Percentiles rank a stretch among this genome's conserved stretches.
These are phyloP conservation scores for Tenthredo distinguenda DNA, from an alignment of 2,888 invertebrate species.

Conservation along the genomic window DNA sequence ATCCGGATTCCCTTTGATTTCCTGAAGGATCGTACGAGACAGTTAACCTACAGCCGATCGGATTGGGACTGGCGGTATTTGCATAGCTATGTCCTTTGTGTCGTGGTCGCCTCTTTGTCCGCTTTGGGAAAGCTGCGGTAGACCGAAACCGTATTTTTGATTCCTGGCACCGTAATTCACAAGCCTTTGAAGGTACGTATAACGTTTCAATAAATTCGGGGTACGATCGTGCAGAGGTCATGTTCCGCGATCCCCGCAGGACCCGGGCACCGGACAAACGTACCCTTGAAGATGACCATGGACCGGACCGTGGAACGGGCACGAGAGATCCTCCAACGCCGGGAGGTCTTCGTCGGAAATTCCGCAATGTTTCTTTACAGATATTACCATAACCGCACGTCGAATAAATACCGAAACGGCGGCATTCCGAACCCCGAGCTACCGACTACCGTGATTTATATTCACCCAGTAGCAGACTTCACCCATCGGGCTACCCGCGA, in stretches of 20 bases:
- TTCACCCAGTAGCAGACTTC: slow-evolving; percentile 35
- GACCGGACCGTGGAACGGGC: not conserved
- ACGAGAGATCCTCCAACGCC: not conserved
- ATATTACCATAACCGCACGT: slow-evolving; percentile 61
- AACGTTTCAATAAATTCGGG: slow-evolving; percentile 54
- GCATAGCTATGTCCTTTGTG: slow-evolving; percentile 44
- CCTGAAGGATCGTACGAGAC: not conserved
- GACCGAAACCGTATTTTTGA: not conserved
- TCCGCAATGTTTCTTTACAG: slow-evolving; percentile 56
- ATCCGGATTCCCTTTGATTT: slow-evolving; percentile 42
- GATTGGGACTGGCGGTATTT: slow-evolving; percentile 14
- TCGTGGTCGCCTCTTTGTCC: not conserved
- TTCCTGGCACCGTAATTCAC: not conserved
- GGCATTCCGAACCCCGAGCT: slow-evolving; percentile 56
- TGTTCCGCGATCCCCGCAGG: not conserved
- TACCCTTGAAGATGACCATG: not conserved
- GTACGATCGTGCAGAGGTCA: slow-evolving; percentile 11
- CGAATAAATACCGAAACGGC: slow-evolving; percentile 58
- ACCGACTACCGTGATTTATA: slow-evolving; percentile 56
- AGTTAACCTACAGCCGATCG: slow-evolving; percentile 46
- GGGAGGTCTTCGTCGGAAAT: slow-evolving; percentile 53
- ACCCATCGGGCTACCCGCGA: not conserved
- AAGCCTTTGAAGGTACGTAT: not conserved
- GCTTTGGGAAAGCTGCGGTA: not conserved
- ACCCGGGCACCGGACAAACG: not conserved